Conservation (phyloP, 2,113 vertebrate genomes). For the Nothocercus nigrocapillus region DNA sequence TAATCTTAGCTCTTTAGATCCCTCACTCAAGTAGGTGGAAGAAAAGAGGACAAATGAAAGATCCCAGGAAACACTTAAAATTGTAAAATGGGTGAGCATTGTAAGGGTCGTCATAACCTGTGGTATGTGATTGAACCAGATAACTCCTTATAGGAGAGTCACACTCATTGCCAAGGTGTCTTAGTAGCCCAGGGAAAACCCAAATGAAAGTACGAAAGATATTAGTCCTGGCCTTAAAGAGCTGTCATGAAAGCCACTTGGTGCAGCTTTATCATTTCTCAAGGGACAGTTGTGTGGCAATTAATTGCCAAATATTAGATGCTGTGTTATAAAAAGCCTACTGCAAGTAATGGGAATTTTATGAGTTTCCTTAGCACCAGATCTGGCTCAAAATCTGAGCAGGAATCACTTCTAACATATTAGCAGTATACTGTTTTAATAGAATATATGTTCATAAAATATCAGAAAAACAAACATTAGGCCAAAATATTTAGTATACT, state of each 20-base stretch:
- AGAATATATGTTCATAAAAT: background rate
- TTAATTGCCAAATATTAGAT: background rate
- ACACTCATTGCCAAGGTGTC: background rate
- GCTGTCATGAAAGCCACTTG: background rate
- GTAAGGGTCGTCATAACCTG: background rate
- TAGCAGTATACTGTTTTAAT: background rate
- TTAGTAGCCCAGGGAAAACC: background rate
- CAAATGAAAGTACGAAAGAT: background rate
- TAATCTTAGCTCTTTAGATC: background rate
- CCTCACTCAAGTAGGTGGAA: background rate
- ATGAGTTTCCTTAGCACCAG: background rate
- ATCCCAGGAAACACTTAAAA: background rate
- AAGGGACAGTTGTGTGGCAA: background rate
- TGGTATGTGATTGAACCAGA: background rate
- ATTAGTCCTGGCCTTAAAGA: background rate
- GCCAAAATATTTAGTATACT: background rate
- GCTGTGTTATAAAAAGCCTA: no score
- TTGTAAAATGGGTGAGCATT: background rate
- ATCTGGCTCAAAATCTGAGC: background rate
- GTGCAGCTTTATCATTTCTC: accelerated
- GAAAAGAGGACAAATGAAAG: background rate
- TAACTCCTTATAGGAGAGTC: background rate
- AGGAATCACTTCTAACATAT: background rate
- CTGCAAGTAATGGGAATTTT: background rate
- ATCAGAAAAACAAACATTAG: background rate